Conservation (phyloP, 2,113 vertebrate genomes). For the Phoenicopterus ruber region DNA sequence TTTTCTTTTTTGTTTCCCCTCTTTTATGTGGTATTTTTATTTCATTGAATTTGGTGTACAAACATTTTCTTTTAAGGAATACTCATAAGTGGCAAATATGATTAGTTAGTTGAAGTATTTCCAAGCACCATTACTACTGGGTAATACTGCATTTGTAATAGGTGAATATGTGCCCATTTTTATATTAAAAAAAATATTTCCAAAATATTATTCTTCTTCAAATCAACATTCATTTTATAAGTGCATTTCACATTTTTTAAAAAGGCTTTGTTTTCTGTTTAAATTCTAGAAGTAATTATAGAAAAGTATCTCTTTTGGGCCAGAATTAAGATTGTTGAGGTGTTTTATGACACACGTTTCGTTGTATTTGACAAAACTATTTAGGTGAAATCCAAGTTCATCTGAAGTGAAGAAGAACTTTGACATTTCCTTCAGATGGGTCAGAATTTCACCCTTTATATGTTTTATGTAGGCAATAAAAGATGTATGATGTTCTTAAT, state of each 20-base stretch:
- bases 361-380: neutral
- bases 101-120: neutral
- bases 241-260: neutral
- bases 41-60: neutral
- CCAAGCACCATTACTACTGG: neutral
- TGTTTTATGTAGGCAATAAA: conserved; percentile 5
- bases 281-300: neutral
- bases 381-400: neutral
- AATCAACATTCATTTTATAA: neutral
- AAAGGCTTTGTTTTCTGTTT: neutral
- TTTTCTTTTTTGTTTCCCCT: neutral
- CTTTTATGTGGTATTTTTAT: neutral
- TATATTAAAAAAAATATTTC: neutral
- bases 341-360: accelerated
- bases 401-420: neutral
- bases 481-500: conserved; percentile 45
- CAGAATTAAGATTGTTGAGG: neutral
- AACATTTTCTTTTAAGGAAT: neutral
- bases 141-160: neutral
- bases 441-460: neutral
- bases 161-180: neutral
- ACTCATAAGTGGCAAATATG: neutral
- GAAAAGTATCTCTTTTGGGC: neutral
- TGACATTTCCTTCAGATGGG: neutral
- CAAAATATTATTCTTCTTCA: neutral